A percentile compares a stretch with the other conserved stretches of the same genome.
These are phyloP conservation scores for Anas platyrhynchos DNA, from an alignment of 2,113 vertebrate species.

Conservation along the genomic window DNA sequence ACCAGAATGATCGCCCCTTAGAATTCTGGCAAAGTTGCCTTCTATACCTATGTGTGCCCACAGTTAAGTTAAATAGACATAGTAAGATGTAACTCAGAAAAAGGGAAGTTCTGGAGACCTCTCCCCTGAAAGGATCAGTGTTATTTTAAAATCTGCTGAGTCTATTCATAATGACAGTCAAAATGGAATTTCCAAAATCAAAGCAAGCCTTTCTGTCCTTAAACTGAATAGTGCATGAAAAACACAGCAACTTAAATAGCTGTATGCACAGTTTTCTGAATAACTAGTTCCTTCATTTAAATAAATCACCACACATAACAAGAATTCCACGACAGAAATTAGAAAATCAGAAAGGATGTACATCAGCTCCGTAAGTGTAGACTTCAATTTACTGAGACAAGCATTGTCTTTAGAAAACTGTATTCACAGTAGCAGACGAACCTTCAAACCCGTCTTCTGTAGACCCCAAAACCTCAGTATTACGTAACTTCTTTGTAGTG, in stretches of 20 bases:
- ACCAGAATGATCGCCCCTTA: background rate
- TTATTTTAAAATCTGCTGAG: background rate
- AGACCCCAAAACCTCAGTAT: background rate
- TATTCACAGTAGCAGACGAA: background rate
- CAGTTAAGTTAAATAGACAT: background rate
- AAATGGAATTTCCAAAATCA: background rate
- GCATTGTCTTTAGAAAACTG: background rate
- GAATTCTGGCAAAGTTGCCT: background rate
- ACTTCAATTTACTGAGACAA: background rate
- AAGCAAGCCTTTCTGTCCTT: background rate
- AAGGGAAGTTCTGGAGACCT: background rate
- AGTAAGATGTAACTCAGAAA: background rate
- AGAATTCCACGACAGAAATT: background rate
- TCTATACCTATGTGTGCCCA: background rate
- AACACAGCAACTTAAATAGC: accelerated
- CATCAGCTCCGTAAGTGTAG: background rate
- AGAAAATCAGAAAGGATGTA: background rate
- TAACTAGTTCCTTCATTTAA: background rate
- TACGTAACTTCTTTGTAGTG: background rate
- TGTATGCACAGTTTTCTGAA: background rate
- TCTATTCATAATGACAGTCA: background rate
- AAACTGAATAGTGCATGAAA: background rate
- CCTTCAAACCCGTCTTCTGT: background rate
- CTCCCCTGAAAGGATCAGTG: accelerated
- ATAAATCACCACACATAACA: background rate